These are phyloP conservation scores for Prinia subflava DNA, from an alignment of 2,113 vertebrate genomes.

Conservation along the genomic window DNA sequence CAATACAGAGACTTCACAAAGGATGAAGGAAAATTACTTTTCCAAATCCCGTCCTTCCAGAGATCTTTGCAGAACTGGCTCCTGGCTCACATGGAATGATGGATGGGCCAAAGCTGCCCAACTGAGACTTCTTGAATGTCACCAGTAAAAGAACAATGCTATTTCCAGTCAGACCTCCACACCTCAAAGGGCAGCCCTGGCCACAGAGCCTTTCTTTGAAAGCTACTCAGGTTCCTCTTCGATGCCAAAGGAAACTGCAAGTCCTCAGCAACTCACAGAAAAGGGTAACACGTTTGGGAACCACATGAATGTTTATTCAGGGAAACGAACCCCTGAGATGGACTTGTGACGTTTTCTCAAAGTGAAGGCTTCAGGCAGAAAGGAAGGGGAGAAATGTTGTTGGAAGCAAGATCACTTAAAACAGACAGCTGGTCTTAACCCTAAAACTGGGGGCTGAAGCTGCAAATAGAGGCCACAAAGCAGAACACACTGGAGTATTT, in stretches of 20 bases:
- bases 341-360: background rate
- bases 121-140: background rate
- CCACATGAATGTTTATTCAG: fast-evolving
- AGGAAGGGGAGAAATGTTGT: background rate
- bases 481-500: background rate
- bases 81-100: background rate
- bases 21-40: background rate
- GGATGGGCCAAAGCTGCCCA: background rate
- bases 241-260: background rate
- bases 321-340: background rate
- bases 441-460: background rate
- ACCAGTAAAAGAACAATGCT: background rate
- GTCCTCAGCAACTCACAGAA: background rate
- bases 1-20: background rate
- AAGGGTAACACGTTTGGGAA: background rate
- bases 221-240: background rate
- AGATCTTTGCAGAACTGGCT: background rate
- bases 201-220: background rate
- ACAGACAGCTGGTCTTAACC: background rate
- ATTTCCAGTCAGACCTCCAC: background rate
- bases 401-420: background rate
- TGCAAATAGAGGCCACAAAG: background rate
- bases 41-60: background rate
- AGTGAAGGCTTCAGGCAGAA: background rate
- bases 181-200: background rate